These are phyloP conservation scores for Brachystomella parvula DNA, from an alignment of 1,140 invertebrate genomes.

Conservation along the genomic window DNA sequence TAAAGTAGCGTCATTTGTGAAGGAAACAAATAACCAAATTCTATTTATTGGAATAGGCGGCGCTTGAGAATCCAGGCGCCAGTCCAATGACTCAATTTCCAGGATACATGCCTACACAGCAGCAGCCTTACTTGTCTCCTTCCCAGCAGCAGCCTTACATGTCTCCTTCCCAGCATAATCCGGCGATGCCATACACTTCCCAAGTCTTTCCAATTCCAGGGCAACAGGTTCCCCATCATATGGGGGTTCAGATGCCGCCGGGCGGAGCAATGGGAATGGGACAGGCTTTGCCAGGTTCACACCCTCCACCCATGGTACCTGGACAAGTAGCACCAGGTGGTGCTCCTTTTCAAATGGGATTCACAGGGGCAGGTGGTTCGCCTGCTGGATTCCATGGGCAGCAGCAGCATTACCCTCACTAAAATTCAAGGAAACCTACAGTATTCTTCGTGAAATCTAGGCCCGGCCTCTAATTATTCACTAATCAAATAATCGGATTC, in stretches of 20 bases:
- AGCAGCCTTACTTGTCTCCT: background rate
- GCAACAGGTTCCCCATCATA: too few species aligned
- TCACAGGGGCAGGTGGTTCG: background rate
- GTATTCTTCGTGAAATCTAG: too few species aligned
- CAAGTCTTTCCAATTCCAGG: too few species aligned
- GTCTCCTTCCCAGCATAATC: background rate
- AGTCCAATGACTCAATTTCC: background rate
- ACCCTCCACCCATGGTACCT: background rate
- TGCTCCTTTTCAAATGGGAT: background rate
- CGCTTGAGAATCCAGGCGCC: background rate
- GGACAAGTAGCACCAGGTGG: background rate
- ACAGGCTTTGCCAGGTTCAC: background rate
- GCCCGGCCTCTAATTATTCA: too few species aligned
- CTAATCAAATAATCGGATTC: too few species aligned
- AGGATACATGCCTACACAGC: background rate
- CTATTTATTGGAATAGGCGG: too few species aligned
- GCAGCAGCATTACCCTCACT: too few species aligned
- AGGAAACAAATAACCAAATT: background rate
- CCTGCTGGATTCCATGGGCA: background rate
- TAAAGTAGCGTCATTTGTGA: background rate
- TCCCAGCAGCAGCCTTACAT: background rate
- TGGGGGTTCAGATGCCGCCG: too few species aligned
- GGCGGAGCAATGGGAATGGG: background rate
- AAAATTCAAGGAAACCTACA: too few species aligned
- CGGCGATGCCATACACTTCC: background rate